phyloP scores from a whole-genome alignment of 2,797 vertebrate species.

The Parauchenoglanis punctatus region DNA sequence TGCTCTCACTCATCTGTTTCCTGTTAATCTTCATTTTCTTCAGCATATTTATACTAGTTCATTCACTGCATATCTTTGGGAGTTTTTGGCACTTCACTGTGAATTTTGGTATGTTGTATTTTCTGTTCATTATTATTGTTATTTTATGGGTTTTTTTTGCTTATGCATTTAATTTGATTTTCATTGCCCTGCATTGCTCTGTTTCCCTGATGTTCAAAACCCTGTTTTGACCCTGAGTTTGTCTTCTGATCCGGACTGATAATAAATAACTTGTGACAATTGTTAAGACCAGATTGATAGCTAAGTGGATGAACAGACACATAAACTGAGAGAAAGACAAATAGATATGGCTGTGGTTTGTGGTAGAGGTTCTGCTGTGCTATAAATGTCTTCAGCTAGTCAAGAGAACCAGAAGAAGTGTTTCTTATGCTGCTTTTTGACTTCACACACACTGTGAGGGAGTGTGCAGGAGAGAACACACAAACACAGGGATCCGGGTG shows the following conservation, averaged over 20 bases:
- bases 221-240: neutral
- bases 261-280: neutral
- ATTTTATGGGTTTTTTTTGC: neutral
- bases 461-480: too few relatives aligned
- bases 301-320: neutral
- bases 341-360: neutral
- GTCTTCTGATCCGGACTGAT: neutral
- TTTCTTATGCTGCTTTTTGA: conserved; percentile 67
- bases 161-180: neutral
- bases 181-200: neutral
- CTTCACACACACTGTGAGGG: neutral
- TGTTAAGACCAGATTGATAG: neutral
- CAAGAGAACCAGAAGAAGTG: conserved; percentile 68
- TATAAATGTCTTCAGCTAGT: conserved; percentile 75
- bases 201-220: neutral
- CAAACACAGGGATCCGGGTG: too few relatives aligned
- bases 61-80: neutral
- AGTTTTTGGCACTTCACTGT: neutral
- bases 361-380: conserved; percentile 49
- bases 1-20: neutral
- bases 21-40: neutral
- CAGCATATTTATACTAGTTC: neutral
- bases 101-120: neutral
- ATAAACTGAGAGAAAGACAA: neutral
- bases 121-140: neutral